These are phyloP conservation scores for Bubalus kerabau DNA, from an alignment of 2,113 vertebrate species.

Conservation along the genomic window DNA sequence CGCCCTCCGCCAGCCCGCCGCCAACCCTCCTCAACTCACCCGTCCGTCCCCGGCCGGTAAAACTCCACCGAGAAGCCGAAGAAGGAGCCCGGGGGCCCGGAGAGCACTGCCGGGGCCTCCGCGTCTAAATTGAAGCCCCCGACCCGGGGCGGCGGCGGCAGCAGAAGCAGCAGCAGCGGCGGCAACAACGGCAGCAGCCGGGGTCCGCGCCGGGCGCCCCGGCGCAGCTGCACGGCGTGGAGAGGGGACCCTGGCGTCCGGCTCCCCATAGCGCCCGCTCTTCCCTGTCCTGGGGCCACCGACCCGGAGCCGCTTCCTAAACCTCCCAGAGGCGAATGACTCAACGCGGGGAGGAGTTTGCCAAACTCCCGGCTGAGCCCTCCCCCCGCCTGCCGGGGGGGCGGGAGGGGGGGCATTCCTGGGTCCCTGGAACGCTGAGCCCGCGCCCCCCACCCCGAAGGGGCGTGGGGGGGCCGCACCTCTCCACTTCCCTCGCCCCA, in stretches of 20 bases:
- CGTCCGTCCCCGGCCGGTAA: slow-evolving; percentile 84
- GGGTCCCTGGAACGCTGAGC: slow-evolving; percentile 52
- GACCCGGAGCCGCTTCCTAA: slow-evolving; percentile 75
- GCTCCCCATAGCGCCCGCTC: slow-evolving; percentile 67
- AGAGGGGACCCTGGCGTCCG: slow-evolving; percentile 47
- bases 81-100: slow-evolving; percentile 86
- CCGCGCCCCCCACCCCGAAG: slow-evolving; percentile 58
- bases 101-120: slow-evolving; percentile 84
- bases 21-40: slow-evolving; percentile 78
- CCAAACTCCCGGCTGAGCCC: slow-evolving; percentile 68
- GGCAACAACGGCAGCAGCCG: slow-evolving; percentile 14
- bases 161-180: slow-evolving; percentile 50
- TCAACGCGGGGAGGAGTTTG: slow-evolving; percentile 75
- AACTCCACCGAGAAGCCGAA: slow-evolving; percentile 94
- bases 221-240: slow-evolving; percentile 30
- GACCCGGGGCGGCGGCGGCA: slow-evolving; percentile 71
- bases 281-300: slow-evolving; percentile 73
- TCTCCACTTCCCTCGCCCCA: slow-evolving; percentile 26
- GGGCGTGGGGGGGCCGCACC: slow-evolving; percentile 47
- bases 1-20: not conserved
- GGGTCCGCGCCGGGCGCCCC: slow-evolving; percentile 33
- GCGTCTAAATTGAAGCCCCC: slow-evolving; percentile 89
- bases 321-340: slow-evolving; percentile 75
- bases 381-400: slow-evolving; percentile 55
- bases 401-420: slow-evolving; percentile 62